Conservation (phyloP, 2,888 invertebrate species). For the Campoletis raptor region DNA sequence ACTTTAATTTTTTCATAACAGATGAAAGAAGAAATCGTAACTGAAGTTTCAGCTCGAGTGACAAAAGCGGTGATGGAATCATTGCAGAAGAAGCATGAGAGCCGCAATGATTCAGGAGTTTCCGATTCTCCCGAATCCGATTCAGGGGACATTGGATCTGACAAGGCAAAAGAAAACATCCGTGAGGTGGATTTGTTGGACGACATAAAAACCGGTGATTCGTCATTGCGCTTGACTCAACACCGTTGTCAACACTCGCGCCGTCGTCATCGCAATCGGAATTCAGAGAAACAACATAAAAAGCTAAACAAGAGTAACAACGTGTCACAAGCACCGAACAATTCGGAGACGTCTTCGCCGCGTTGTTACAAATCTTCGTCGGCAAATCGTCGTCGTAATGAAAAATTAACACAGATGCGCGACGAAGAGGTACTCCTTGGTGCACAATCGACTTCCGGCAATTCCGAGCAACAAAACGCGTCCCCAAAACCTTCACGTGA, state of each 20-base stretch:
- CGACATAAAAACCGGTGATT: constrained; percentile 16
- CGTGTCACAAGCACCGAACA: constrained; percentile 78
- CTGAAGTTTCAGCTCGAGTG: constrained; percentile 72
- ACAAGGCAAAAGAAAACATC: background rate
- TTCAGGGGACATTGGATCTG: constrained; percentile 32
- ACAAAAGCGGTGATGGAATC: constrained; percentile 68
- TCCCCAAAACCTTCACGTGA: background rate
- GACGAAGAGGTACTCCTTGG: background rate
- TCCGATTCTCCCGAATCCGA: constrained; percentile 18
- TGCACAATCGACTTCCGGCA: background rate
- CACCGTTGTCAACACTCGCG: constrained; percentile 7
- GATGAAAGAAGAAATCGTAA: constrained; percentile 75
- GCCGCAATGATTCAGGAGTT: constrained; percentile 25
- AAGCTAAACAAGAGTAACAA: constrained; percentile 22
- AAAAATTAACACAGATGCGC: constrained; percentile 12
- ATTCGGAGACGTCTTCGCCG: constrained; percentile 1
- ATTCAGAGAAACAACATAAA: constrained; percentile 41
- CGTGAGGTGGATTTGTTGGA: background rate
- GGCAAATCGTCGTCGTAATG: constrained; percentile 25
- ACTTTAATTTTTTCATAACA: constrained; percentile 56
- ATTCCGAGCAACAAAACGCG: constrained; percentile 1
- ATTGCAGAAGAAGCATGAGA: constrained; percentile 52
- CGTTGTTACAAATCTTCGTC: constrained; percentile 7
- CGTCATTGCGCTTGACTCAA: constrained; percentile 40
- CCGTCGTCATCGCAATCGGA: constrained; percentile 42